phyloP scores from a whole-genome alignment of 2,888 invertebrate genomes.

The Hypena proboscidalis region DNA sequence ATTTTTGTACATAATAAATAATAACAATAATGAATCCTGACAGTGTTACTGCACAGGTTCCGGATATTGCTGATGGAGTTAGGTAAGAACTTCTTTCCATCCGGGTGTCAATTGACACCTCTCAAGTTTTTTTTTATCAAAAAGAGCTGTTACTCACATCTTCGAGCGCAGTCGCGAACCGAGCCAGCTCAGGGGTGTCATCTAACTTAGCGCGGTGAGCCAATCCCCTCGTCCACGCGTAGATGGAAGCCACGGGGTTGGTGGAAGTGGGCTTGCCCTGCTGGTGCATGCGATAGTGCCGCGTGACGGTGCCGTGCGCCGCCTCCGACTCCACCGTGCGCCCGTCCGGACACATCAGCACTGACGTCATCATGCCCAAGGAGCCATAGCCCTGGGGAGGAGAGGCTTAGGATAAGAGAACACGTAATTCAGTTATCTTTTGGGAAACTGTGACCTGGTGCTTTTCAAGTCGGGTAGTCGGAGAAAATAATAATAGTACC shows the following conservation, averaged over 20 bases:
- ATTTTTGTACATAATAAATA: no score
- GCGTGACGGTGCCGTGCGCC: constrained; percentile 96
- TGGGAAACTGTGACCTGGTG: no score
- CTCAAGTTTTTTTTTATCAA: no score
- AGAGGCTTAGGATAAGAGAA: no score
- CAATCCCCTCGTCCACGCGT: constrained; percentile 95
- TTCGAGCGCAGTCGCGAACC: constrained; percentile 90
- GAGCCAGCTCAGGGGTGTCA: constrained; percentile 89
- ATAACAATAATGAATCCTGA: no score
- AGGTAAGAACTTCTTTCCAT: no score
- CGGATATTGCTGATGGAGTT: no score
- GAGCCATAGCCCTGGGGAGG: constrained; percentile 90
- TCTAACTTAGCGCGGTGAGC: constrained; percentile 94
- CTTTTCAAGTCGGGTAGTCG: no score
- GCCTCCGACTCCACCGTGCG: constrained; percentile 96
- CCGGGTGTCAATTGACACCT: no score
- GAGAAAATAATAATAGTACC: no score
- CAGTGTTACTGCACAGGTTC: no score
- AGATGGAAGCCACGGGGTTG: constrained; percentile 96
- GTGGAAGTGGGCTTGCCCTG: constrained; percentile 95
- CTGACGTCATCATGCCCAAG: constrained; percentile 96
- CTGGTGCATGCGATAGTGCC: constrained; percentile 95
- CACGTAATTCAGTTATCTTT: no score
- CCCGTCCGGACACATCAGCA: constrained; percentile 93
- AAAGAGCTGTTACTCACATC: constrained; percentile 81